Conservation (phyloP, 2,888 invertebrate species). For the Chymomyza caudatula region DNA sequence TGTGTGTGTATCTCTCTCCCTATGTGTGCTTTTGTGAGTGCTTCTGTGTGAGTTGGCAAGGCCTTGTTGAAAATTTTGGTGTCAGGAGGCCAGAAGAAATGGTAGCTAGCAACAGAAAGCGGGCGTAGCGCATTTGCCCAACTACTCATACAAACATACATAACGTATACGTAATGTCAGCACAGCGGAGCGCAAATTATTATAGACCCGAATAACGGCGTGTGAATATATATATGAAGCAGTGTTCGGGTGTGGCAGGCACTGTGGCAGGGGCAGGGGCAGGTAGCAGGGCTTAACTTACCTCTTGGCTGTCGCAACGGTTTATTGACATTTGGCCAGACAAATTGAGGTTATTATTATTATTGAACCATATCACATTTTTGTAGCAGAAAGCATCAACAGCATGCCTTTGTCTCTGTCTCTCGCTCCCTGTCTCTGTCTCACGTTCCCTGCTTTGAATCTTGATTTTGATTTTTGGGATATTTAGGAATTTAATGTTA, state of each 20-base stretch:
- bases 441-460: no score
- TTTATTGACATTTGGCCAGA: constrained; percentile 3
- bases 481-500: no score
- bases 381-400: neutral
- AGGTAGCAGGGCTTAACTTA: neutral
- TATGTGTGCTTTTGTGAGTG: neutral
- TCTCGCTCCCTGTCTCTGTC: neutral
- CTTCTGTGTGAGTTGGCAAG: neutral
- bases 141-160: neutral
- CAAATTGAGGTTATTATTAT: constrained; percentile 3
- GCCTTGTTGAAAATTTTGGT: constrained; percentile 3
- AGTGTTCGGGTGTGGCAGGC: neutral
- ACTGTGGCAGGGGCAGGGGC: neutral
- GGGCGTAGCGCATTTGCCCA: neutral
- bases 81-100: neutral
- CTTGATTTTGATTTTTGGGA: neutral
- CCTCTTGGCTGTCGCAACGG: neutral
- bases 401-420: neutral
- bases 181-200: neutral
- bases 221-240: neutral
- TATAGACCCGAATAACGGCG: neutral
- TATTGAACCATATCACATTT: neutral
- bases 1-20: neutral
- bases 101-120: neutral
- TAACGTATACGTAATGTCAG: neutral